Conservation (phyloP, 2,113 vertebrate genomes). For the Callaeas wilsoni region DNA sequence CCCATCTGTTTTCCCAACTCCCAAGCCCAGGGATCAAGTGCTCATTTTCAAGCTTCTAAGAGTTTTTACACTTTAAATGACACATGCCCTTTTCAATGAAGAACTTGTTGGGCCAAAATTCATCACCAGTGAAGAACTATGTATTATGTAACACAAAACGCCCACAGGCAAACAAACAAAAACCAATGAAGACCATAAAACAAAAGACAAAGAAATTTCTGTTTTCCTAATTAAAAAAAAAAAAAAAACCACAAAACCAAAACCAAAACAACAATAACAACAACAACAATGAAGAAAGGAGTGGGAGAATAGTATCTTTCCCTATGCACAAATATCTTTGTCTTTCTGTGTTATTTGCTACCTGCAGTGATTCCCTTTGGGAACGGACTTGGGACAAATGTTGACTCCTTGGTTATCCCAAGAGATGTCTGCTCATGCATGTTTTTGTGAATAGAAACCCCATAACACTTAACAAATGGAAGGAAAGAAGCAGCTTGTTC, state of each 20-base stretch:
- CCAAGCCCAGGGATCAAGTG: not conserved
- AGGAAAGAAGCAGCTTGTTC: not conserved
- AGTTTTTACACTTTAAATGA: not conserved
- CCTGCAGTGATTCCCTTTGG: accelerated
- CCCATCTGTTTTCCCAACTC: accelerated
- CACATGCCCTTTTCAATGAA: not conserved
- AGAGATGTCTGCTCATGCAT: not conserved
- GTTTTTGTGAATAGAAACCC: not conserved
- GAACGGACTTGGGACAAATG: not conserved
- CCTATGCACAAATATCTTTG: not conserved
- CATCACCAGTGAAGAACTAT: not conserved
- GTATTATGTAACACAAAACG: not conserved
- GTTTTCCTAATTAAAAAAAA: not conserved
- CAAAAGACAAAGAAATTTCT: not conserved
- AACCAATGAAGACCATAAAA: not conserved
- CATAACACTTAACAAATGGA: not conserved
- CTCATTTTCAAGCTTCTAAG: not conserved
- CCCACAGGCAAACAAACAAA: not conserved
- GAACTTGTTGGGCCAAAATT: not conserved
- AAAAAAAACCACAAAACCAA: not conserved
- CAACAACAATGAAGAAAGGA: not conserved
- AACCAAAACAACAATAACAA: too few relatives aligned
- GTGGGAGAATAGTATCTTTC: accelerated
- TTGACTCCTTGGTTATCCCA: not conserved
- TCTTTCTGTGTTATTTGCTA: not conserved